phyloP scores from a whole-genome alignment of 1,140 invertebrate species.

The Trissolcus basalis region DNA sequence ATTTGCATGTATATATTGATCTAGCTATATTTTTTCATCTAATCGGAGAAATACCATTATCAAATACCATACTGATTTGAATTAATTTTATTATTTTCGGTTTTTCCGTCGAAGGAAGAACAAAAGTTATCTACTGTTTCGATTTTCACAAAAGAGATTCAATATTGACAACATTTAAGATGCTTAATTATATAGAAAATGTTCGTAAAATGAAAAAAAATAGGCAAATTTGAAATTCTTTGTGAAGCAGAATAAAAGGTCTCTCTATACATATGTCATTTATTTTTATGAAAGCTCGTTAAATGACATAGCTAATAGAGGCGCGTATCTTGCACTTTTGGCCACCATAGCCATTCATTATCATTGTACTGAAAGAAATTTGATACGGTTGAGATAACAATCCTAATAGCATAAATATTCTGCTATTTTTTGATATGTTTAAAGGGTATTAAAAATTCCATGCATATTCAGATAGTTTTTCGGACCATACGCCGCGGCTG shows the following conservation, averaged over 20 bases:
- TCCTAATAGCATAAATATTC: slow-evolving; percentile 28
- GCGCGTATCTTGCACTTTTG: slow-evolving; percentile 18
- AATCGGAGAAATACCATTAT: too few species aligned
- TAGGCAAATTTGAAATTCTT: too few species aligned
- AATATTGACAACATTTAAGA: too few species aligned
- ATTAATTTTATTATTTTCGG: too few species aligned
- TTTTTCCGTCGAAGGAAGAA: too few species aligned
- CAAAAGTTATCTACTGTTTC: too few species aligned
- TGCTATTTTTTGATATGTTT: slow-evolving; percentile 33
- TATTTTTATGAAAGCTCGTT: background rate
- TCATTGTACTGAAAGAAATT: slow-evolving; percentile 37
- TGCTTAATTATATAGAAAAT: too few species aligned
- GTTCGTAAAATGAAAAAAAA: too few species aligned
- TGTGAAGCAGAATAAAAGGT: background rate
- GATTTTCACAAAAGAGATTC: too few species aligned
- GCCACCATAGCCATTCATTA: slow-evolving; percentile 29
- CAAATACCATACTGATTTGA: too few species aligned
- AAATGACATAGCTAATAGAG: slow-evolving; percentile 13
- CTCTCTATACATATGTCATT: background rate
- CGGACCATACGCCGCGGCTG: background rate
- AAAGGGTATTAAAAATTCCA: slow-evolving; percentile 37
- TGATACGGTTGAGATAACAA: slow-evolving; percentile 32
- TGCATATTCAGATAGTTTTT: slow-evolving; percentile 18
- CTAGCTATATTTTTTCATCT: too few species aligned
- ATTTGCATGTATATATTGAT: too few species aligned